A percentile compares a stretch with the other conserved stretches of the same genome.
Conservation (phyloP, 2,888 invertebrate species). For the Pristionchus exspectatus region DNA sequence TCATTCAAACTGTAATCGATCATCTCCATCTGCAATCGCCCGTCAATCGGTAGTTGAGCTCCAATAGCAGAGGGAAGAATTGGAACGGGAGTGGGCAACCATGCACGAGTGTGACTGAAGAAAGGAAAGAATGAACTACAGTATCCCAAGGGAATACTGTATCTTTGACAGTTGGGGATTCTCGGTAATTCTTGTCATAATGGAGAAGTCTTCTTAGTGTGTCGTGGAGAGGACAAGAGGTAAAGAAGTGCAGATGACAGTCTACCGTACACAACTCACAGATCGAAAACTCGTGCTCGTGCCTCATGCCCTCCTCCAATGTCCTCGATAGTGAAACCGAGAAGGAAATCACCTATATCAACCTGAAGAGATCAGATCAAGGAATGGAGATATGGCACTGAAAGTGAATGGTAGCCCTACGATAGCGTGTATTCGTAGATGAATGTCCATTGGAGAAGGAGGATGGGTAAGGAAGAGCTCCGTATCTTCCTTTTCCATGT, state of each 20-base stretch:
- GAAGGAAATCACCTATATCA: background rate
- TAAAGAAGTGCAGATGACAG: too few species aligned
- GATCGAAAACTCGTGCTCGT: background rate
- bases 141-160: background rate
- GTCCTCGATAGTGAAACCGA: slow-evolving; percentile 13
- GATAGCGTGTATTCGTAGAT: background rate
- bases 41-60: background rate
- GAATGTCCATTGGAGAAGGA: background rate
- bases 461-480: background rate
- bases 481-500: background rate
- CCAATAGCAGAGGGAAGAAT: background rate
- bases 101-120: slow-evolving; percentile 19
- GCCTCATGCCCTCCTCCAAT: background rate
- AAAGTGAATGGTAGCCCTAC: background rate
- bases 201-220: too few species aligned
- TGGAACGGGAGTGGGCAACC: background rate
- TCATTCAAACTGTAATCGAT: slow-evolving; percentile 4
- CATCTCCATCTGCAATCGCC: background rate
- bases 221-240: too few species aligned
- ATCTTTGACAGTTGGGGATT: too few species aligned
- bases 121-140: background rate
- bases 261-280: background rate
- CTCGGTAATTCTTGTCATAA: too few species aligned
- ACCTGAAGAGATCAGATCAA: background rate
- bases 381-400: background rate